These are phyloP conservation scores for Pseudomyrmex concolor DNA, from an alignment of 1,140 invertebrate genomes.

Conservation along the genomic window DNA sequence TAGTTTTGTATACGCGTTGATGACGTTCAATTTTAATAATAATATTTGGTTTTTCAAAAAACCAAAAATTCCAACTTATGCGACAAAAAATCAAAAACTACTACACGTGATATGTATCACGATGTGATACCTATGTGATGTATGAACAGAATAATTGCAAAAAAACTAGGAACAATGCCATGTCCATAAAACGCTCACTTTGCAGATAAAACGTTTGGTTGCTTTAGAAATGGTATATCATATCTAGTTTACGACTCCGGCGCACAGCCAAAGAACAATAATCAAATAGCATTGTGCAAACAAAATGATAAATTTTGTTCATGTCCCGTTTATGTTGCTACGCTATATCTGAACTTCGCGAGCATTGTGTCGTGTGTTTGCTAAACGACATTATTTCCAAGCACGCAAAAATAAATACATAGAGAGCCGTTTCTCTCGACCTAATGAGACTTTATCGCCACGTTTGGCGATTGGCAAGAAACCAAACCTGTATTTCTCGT, in stretches of 20 bases:
- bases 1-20: no score
- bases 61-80: background rate
- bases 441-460: slow-evolving; percentile 39
- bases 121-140: no score
- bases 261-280: background rate
- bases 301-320: slow-evolving; percentile 24
- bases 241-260: no score
- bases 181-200: no score
- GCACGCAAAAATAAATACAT: background rate
- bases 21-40: background rate
- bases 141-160: no score
- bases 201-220: no score
- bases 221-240: no score
- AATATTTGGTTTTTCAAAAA: background rate
- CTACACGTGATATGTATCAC: no score
- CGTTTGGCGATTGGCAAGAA: slow-evolving; percentile 18
- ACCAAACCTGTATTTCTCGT: background rate
- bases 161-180: no score
- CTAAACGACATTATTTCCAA: slow-evolving; percentile 18
- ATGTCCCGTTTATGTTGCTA: background rate
- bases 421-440: background rate
- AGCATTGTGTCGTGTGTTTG: slow-evolving; percentile 6
- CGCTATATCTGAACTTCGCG: slow-evolving; percentile 22
- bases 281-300: slow-evolving; percentile 21
- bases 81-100: no score